These are phyloP conservation scores for Bathynomus jamesi DNA, from an alignment of 1,140 invertebrate species.

Conservation along the genomic window DNA sequence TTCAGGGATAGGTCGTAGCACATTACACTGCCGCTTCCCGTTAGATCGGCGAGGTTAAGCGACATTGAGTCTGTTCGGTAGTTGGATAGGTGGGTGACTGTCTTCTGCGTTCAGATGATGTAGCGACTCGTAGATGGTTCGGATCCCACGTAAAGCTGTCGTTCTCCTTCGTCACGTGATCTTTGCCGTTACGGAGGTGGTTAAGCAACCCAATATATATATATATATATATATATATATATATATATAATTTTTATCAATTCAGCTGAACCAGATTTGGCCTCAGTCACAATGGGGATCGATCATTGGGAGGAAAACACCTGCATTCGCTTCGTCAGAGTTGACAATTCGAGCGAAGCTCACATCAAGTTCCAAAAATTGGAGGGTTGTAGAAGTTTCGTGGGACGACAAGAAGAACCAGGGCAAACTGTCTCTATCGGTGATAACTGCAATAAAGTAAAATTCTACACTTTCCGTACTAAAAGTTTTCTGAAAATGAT, in stretches of 20 bases:
- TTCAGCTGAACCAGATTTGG: slow-evolving; percentile 5
- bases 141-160: no score
- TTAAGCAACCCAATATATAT: no score
- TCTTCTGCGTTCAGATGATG: no score
- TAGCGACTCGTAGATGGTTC: no score
- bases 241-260: neutral
- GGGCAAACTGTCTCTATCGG: slow-evolving; percentile 42
- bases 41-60: neutral
- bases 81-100: no score
- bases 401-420: slow-evolving; percentile 38
- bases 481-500: no score
- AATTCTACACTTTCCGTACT: no score
- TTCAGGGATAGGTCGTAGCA: neutral
- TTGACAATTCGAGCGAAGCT: slow-evolving; percentile 8
- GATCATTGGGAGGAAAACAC: slow-evolving; percentile 27
- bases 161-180: no score
- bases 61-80: neutral
- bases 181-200: no score
- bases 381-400: slow-evolving; percentile 41
- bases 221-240: neutral
- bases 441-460: slow-evolving; percentile 43
- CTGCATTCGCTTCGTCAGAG: slow-evolving; percentile 16
- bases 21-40: neutral
- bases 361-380: slow-evolving; percentile 25
- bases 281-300: slow-evolving; percentile 9